Base-by-base conservation (phyloP, 2,113 vertebrate genomes). In the Brachyistius frenatus region DNA sequence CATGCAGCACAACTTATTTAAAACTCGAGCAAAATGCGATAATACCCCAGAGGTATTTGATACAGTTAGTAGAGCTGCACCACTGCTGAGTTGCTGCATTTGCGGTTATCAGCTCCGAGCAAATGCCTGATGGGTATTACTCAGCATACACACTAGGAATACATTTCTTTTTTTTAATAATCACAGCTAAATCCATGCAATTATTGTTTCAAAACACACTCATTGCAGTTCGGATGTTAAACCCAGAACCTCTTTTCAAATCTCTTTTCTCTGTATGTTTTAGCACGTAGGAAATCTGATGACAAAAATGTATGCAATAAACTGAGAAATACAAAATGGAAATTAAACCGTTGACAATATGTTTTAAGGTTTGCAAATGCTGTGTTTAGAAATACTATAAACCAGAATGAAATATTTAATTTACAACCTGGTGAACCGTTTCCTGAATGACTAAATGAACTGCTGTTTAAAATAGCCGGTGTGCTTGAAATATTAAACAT, bases 31-130 rank as follows among this genome's bases (percentile, higher is more conserved):
- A 57, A 66, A 71, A 44, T 50, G 39, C 0, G 5, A 62, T 60
- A 75, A 60, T 55, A 79, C 61, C 61, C 66, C 30, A 1, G 1
- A 56, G 39, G 49, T 61, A 52, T 76, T 63, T 80, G 61, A 56
- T 75, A 33, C 9, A 11, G 60, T 55, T n/a, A 54, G 69, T 4
- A 50, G 7, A 62, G 32, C 49, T 32, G 47, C 49, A 66, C 13
- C 32, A 52, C 55, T 58, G 66, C 54, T 67, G 55, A 80, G n/a
- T 52, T 63, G 33, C 60, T 77, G 63, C 35, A 52, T 74, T 63
- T 78, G 67, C 37, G 55, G 70, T 78, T 76, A 76, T 87, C 75
- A 81, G 75, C 66, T 55, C 37, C 41, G 7, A 61, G 69, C 64
- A 78, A 78, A 84, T 54, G 61, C 10, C 63, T 73, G 33, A 23